Percentiles rank a stretch among this genome's conserved stretches.
Evolutionary conservation across 2,888 invertebrate genomes (phyloP).

Genomic region (Caenorhabditis sp.): DNA sequence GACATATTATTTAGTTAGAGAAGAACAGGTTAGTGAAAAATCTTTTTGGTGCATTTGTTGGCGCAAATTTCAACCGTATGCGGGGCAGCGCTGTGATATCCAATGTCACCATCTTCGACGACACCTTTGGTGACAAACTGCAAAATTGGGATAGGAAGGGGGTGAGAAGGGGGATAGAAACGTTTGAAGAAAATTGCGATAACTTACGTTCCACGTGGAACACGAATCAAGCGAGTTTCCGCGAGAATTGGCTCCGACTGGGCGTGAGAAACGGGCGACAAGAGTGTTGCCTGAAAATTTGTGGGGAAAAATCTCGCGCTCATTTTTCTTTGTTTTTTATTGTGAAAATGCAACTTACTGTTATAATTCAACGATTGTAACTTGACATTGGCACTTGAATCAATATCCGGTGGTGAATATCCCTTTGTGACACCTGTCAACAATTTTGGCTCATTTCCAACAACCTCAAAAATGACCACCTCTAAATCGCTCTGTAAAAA

Average conservation of each 20-base stretch:
- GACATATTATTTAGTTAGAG: conserved; percentile 7
- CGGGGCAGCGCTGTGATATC: conserved; percentile 43
- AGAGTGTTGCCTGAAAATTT: conserved; percentile 41
- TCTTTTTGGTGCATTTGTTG: conserved; percentile 39
- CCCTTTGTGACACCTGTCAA: conserved; percentile 42
- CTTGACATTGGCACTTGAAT: conserved; percentile 29
- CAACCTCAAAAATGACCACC: conserved; percentile 40
- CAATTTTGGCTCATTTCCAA: conserved; percentile 31
- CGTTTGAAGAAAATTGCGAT: background rate
- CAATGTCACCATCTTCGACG: conserved; percentile 44
- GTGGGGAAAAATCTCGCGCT: background rate
- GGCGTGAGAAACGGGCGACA: conserved; percentile 41
- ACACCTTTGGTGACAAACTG: conserved; percentile 46
- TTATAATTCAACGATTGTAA: conserved; percentile 43
- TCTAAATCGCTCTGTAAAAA: conserved; percentile 32
- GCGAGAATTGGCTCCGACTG: conserved; percentile 35
- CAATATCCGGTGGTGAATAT: conserved; percentile 43
- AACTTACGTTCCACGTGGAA: conserved; percentile 51
- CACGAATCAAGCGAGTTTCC: conserved; percentile 35
- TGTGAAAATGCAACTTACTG: conserved; percentile 22
- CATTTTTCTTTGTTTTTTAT: no score
- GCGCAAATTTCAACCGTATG: conserved; percentile 42
- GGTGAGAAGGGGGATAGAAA: conserved; percentile 1
- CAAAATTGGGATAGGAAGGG: conserved; percentile 3
- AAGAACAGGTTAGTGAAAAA: conserved; percentile 19